Percentiles rank a stretch among this genome's conserved stretches.
These are phyloP conservation scores for Leptobrachium ailaonicum DNA, from an alignment of 2,113 vertebrate species.

Conservation along the genomic window DNA sequence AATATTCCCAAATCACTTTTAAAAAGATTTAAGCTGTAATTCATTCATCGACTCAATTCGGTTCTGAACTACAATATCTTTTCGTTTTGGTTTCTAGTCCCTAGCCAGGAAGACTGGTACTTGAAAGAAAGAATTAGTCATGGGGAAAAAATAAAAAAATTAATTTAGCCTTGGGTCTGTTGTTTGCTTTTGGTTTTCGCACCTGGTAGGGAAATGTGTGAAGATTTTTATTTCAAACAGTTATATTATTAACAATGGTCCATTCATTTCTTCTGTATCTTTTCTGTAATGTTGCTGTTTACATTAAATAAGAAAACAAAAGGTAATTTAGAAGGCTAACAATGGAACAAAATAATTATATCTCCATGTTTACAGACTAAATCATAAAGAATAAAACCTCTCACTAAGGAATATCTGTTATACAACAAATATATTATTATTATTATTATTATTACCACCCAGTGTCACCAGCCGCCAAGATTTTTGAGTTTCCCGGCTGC, in stretches of 20 bases:
- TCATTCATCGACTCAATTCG: constrained; percentile 75
- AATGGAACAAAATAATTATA: too few species aligned
- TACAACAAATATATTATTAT: too few species aligned
- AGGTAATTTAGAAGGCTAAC: too few species aligned
- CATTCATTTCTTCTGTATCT: background rate
- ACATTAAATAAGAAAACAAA: background rate
- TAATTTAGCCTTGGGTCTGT: background rate
- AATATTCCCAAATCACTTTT: constrained; percentile 79
- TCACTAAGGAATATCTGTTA: too few species aligned
- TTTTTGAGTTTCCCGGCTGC: too few species aligned
- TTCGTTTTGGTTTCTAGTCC: background rate
- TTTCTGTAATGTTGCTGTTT: background rate
- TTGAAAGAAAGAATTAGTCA: background rate
- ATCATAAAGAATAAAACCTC: too few species aligned
- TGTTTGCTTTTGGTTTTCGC: background rate
- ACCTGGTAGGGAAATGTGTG: background rate
- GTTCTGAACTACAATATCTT: background rate
- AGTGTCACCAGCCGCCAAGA: too few species aligned
- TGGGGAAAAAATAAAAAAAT: background rate
- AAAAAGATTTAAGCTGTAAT: constrained; percentile 77
- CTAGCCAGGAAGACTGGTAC: background rate
- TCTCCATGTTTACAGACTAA: too few species aligned
- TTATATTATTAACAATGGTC: background rate
- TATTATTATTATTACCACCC: too few species aligned
- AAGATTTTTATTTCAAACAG: background rate